These are phyloP conservation scores for Potamarius usumacintae DNA, from an alignment of 2,113 vertebrate species.

Conservation along the genomic window DNA sequence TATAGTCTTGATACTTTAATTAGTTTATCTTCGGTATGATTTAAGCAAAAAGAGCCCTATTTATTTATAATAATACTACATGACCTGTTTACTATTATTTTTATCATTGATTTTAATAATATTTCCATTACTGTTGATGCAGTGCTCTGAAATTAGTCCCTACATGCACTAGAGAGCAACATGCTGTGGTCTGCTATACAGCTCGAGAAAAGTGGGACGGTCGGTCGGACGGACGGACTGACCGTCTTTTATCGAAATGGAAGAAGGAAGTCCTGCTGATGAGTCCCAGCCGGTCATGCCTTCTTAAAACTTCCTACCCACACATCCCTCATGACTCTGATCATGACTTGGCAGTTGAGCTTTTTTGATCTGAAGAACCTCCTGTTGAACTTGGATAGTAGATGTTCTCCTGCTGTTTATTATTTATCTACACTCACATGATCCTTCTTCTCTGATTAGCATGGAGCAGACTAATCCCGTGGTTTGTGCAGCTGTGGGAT, in stretches of 20 bases:
- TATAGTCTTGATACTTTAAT: background rate
- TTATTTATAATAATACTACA: background rate
- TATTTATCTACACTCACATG: background rate
- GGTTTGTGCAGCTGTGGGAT: conserved; percentile 32
- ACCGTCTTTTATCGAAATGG: background rate
- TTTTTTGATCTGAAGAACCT: background rate
- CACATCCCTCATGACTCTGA: background rate
- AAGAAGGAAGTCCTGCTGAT: background rate
- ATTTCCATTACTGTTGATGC: background rate
- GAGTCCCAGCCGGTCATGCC: background rate
- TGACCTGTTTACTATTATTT: background rate
- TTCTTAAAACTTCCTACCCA: background rate
- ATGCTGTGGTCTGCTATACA: background rate
- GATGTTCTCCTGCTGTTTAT: conserved; percentile 14
- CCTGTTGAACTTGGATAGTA: background rate
- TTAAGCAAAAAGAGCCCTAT: background rate
- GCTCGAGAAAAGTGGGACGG: background rate
- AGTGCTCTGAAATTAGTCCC: background rate
- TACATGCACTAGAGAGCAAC: background rate
- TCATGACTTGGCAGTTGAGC: background rate
- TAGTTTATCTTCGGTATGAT: background rate
- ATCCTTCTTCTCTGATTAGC: background rate
- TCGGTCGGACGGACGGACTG: too few relatives aligned
- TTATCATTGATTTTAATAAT: background rate
- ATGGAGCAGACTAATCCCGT: conserved; percentile 15